phyloP scores from a whole-genome alignment of 2,797 vertebrate genomes.

The Lutjanus argentimaculatus region DNA sequence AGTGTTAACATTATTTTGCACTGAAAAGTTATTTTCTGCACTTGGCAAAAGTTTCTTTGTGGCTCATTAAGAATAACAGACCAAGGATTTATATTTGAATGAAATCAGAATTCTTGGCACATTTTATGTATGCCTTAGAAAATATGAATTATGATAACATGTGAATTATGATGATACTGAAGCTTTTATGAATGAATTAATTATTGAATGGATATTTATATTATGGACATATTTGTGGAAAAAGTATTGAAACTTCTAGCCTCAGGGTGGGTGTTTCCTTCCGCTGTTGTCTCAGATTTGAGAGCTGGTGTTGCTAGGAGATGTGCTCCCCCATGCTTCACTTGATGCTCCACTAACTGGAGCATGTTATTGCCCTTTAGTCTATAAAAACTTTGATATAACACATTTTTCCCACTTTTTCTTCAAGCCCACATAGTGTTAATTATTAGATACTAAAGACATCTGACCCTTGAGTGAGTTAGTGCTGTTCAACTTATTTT shows the following conservation, averaged over 20 bases:
- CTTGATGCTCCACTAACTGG: neutral
- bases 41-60: constrained; percentile 1
- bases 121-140: neutral
- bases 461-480: too few species aligned
- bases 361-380: neutral
- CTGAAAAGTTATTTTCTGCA: constrained; percentile 22
- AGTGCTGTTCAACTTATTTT: too few species aligned
- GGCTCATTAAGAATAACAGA: neutral
- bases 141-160: neutral
- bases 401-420: too few species aligned
- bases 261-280: neutral
- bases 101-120: neutral
- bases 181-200: neutral
- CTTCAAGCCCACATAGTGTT: too few species aligned
- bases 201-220: too few species aligned
- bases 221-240: neutral
- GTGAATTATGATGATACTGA: neutral
- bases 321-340: neutral
- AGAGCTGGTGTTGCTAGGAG: neutral
- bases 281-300: neutral
- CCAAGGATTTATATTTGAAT: constrained; percentile 1
- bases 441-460: too few species aligned
- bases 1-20: constrained; percentile 24
- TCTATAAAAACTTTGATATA: too few species aligned
- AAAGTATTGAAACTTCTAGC: neutral